Percentiles rank a stretch among this genome's conserved stretches.
Conservation (phyloP, 1,140 invertebrate genomes). For the Drosophila tristis region DNA sequence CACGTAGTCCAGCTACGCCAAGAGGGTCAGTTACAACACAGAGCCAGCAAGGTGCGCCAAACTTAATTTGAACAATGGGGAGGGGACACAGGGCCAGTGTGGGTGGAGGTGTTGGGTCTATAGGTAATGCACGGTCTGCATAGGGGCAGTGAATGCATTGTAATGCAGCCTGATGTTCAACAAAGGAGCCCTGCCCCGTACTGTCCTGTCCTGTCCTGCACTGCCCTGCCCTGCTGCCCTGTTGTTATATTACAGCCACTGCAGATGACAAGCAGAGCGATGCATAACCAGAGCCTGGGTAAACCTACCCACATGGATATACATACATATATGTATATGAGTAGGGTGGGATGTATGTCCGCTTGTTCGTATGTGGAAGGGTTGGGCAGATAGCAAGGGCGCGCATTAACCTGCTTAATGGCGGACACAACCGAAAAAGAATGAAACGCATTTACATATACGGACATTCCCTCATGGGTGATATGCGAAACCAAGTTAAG, state of each 20-base stretch:
- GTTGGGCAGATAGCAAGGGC: conserved; percentile 11
- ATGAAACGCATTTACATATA: conserved; percentile 12
- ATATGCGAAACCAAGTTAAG: conserved; percentile 21
- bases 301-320: no score
- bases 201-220: no score
- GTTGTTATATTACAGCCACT: conserved; percentile 18
- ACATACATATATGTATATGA: no score
- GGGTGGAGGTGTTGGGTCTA: background rate
- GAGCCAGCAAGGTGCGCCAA: conserved; percentile 31
- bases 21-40: conserved; percentile 25
- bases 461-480: conserved; percentile 25
- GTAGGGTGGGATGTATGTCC: background rate
- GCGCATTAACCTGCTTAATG: conserved; percentile 37
- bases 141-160: conserved; percentile 27
- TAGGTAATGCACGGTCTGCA: no score
- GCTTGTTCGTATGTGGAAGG: conserved; percentile 1
- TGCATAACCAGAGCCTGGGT: no score
- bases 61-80: conserved; percentile 19
- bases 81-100: background rate
- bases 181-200: conserved; percentile 9
- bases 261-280: conserved; percentile 41
- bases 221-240: background rate
- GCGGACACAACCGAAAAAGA: background rate
- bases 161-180: conserved; percentile 26
- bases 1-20: conserved; percentile 6